These are phyloP conservation scores for Caenorhabditis briggsae DNA, from an alignment of 1,140 invertebrate species.

Conservation along the genomic window DNA sequence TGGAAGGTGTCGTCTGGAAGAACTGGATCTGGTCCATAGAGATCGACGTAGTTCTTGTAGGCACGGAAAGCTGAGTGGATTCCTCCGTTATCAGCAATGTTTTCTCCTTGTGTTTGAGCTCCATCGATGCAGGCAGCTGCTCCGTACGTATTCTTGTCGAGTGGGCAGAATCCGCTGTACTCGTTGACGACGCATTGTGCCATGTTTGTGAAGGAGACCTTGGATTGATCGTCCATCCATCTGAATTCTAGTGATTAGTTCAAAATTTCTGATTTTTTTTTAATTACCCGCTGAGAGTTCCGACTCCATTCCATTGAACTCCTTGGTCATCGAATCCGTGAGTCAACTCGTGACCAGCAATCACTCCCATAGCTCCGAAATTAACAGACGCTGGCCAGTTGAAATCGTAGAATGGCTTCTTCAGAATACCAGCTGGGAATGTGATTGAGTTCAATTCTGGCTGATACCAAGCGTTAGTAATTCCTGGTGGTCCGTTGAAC, in stretches of 20 bases:
- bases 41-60: conserved; percentile 66
- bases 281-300: conserved; percentile 82
- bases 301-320: conserved; percentile 89
- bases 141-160: conserved; percentile 80
- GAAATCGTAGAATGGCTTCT: conserved; percentile 82
- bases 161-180: conserved; percentile 85
- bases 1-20: conserved; percentile 59
- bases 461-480: conserved; percentile 83
- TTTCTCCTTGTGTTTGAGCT: conserved; percentile 79
- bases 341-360: conserved; percentile 81
- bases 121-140: conserved; percentile 78
- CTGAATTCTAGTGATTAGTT: conserved; percentile 78
- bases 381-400: conserved; percentile 81
- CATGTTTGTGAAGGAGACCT: conserved; percentile 81
- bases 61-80: conserved; percentile 69
- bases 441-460: conserved; percentile 76
- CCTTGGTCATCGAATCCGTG: conserved; percentile 79
- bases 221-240: conserved; percentile 84
- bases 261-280: too few relatives aligned
- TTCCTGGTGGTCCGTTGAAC: conserved; percentile 80
- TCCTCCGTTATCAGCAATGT: conserved; percentile 80
- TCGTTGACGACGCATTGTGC: conserved; percentile 90
- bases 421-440: conserved; percentile 72
- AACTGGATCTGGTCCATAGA: conserved; percentile 66
- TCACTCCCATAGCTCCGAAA: conserved; percentile 81